Base-by-base conservation (phyloP, 2,797 vertebrate genomes). In the Myotis pilosus region DNA sequence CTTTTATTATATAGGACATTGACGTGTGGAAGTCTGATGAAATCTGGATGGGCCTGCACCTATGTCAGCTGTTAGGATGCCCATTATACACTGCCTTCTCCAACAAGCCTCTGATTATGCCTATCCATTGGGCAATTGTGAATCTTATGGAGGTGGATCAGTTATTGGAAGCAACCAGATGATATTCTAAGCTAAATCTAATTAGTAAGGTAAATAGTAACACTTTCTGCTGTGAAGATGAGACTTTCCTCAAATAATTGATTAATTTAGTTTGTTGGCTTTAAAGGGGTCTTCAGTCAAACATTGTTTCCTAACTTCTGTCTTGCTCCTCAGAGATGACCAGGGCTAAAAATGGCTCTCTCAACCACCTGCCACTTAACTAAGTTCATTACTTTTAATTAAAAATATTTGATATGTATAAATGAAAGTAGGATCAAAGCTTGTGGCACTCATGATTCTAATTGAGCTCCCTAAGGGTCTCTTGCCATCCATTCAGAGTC, bases 381-480 rank as follows among this genome's bases (percentile, higher is more conserved):
- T 84, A 80, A 80, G 16, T 83, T 60, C 17, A 69, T 88, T 76
- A 53, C 12, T 88, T 80, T 85, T 88, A 69, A 76, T 80, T 89
- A 28, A 69, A 82, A 81, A 66, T 20, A n/a, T n/a, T 44, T 33
- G 20, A 41, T n/a, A 16, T 64, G 12, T 12, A 30, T 49, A 13
- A 87, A 71, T 66, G n/a, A 81, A 78, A 41, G 49, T 55, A 36
- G 9, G 53, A 64, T 76, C 25, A n/a, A 55, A 88, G 28, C 13
- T 55, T 57, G 9, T 25, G 64, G 10, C 80, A 4, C 36, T 60
- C n/a, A 10, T 60, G 82, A 51, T 41, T 85, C 55, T 86, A 36
- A 55, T 0, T 69, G 57, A 64, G n/a, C 41, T 51, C 72, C 17
- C 36, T 11, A 33, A 53, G 72, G 30, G 68, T 44, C 11, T 69